Evolutionary conservation across 2,888 invertebrate species (phyloP).

Genomic region (Aelia acuminata): DNA sequence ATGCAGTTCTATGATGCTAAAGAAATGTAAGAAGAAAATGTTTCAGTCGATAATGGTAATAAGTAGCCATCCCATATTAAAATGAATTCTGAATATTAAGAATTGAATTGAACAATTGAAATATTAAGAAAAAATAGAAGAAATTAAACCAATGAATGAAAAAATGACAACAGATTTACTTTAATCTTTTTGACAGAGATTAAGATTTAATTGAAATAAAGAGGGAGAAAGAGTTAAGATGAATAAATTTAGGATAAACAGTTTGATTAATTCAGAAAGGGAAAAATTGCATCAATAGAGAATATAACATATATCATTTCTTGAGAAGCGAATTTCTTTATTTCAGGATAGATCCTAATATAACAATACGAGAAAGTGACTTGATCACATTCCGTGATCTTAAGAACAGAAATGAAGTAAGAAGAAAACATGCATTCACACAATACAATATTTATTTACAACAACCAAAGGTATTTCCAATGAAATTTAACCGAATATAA

Average conservation of each 20-base stretch:
- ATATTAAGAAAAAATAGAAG: neutral
- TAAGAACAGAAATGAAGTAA: neutral
- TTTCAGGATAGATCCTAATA: neutral
- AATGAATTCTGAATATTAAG: neutral
- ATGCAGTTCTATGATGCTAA: neutral
- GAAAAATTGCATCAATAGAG: neutral
- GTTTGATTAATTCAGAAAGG: neutral
- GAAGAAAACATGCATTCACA: neutral
- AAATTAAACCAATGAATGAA: neutral
- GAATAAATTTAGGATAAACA: neutral
- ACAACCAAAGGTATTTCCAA: neutral
- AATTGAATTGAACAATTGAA: neutral
- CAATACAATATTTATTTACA: neutral
- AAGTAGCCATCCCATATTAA: neutral
- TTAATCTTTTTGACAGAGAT: neutral
- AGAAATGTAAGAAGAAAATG: neutral
- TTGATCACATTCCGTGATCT: neutral
- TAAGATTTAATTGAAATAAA: neutral
- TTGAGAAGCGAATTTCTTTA: neutral
- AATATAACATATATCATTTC: neutral
- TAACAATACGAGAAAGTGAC: neutral
- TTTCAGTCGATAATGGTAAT: neutral
- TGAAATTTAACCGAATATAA: neutral
- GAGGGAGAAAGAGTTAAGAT: neutral
- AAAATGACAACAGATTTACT: neutral